Percentiles rank a stretch among this genome's conserved stretches.
These are phyloP conservation scores for Spatula clypeata DNA, from an alignment of 2,797 vertebrate genomes.

Conservation along the genomic window DNA sequence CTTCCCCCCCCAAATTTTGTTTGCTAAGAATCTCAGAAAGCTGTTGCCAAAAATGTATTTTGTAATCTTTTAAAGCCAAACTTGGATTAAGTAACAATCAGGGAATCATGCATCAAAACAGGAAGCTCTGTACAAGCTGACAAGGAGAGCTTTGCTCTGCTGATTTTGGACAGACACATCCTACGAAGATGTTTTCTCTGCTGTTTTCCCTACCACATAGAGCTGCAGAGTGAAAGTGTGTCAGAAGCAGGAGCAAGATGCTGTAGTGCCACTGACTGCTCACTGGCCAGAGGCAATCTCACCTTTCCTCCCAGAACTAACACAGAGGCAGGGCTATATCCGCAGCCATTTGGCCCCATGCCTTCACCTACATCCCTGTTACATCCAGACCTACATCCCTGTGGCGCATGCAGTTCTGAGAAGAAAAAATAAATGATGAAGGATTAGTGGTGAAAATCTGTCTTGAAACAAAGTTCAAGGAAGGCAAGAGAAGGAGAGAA, in stretches of 20 bases:
- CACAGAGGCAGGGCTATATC: background rate
- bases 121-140: constrained; percentile 46
- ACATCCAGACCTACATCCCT: background rate
- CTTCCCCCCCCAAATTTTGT: constrained; percentile 11
- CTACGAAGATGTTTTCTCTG: background rate
- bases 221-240: background rate
- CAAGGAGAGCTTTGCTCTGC: background rate
- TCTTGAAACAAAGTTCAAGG: background rate
- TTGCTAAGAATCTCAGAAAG: constrained; percentile 34
- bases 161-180: background rate
- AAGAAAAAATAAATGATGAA: background rate
- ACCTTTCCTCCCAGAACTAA: background rate
- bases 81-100: constrained; percentile 26
- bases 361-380: background rate
- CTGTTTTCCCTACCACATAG: rapidly evolving
- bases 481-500: background rate
- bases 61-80: constrained; percentile 38
- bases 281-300: background rate
- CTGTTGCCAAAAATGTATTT: constrained; percentile 51
- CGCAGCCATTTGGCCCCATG: background rate
- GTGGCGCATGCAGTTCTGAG: background rate
- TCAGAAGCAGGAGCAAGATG: background rate
- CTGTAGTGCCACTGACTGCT: background rate
- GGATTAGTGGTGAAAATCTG: background rate
- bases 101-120: constrained; percentile 33